A percentile compares a stretch with the other conserved stretches of the same genome.
phyloP scores from a whole-genome alignment of 1,140 invertebrate species.

The Drosophila rufa region DNA sequence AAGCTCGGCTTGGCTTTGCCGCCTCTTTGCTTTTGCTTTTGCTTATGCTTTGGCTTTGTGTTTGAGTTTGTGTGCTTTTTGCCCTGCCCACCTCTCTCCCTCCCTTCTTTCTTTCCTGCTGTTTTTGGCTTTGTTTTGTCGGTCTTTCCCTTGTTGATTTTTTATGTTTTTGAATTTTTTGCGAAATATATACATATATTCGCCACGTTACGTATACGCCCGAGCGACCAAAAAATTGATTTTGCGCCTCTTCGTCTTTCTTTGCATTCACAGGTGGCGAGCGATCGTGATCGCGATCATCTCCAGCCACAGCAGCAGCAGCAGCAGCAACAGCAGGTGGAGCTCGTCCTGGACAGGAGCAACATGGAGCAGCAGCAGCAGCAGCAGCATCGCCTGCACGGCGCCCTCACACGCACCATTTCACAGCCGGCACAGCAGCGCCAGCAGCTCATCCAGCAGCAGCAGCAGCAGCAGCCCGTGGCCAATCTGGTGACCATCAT shows the following conservation, averaged over 20 bases:
- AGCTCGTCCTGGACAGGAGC: conserved; percentile 44
- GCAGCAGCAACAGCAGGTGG: conserved; percentile 39
- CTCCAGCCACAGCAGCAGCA: conserved; percentile 57
- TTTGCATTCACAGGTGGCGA: conserved; percentile 68
- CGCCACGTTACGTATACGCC: conserved; percentile 54
- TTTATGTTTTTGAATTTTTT: conserved; percentile 45
- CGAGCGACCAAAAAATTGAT: conserved; percentile 59
- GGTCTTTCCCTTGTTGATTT: conserved; percentile 15
- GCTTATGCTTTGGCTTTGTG: conserved; percentile 16
- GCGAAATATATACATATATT: conserved; percentile 55
- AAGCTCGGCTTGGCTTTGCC: conserved; percentile 38
- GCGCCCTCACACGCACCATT: conserved; percentile 71
- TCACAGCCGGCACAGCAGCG: conserved; percentile 74
- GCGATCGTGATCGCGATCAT: conserved; percentile 59
- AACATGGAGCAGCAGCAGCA: conserved; percentile 55
- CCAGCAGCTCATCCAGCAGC: conserved; percentile 36
- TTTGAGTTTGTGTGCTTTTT: neutral
- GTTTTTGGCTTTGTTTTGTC: conserved; percentile 27
- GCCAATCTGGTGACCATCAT: conserved; percentile 81
- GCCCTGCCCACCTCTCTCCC: no score
- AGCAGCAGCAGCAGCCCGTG: conserved; percentile 55
- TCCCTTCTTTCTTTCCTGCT: neutral
- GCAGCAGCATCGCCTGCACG: conserved; percentile 64
- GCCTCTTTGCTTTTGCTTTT: conserved; percentile 25
- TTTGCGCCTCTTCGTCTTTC: conserved; percentile 35